phyloP scores from a whole-genome alignment of 1,140 invertebrate genomes.

The Euglossa dilemma region DNA sequence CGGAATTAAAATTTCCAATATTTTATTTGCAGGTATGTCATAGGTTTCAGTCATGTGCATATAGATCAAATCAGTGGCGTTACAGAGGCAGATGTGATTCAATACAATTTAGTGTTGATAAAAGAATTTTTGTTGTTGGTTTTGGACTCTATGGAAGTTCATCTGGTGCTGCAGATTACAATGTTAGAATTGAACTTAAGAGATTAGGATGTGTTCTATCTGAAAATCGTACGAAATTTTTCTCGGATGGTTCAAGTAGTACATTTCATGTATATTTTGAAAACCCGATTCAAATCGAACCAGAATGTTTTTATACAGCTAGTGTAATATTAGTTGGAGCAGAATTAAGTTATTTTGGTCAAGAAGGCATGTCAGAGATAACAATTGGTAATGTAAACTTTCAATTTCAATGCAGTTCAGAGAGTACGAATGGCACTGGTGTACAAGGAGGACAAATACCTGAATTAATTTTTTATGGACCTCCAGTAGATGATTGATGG shows the following conservation, averaged over 20 bases:
- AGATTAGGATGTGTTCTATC: slow-evolving; percentile 92
- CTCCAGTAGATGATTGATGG: slow-evolving; percentile 84
- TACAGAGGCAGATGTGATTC: slow-evolving; percentile 95
- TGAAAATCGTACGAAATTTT: slow-evolving; percentile 95
- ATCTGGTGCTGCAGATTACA: slow-evolving; percentile 94
- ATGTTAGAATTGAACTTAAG: slow-evolving; percentile 95
- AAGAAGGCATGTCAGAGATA: slow-evolving; percentile 96
- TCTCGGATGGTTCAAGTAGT: slow-evolving; percentile 95
- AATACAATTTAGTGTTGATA: slow-evolving; percentile 96
- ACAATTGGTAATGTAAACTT: slow-evolving; percentile 94
- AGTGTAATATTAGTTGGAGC: slow-evolving; percentile 94
- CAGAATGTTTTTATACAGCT: slow-evolving; percentile 95
- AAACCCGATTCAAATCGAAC: slow-evolving; percentile 95
- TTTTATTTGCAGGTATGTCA: slow-evolving; percentile 89
- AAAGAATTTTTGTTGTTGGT: slow-evolving; percentile 95
- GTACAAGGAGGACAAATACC: slow-evolving; percentile 97
- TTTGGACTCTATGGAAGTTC: slow-evolving; percentile 96
- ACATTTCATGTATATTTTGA: slow-evolving; percentile 97
- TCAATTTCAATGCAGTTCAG: slow-evolving; percentile 96
- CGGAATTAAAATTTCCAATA: background rate
- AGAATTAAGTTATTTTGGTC: slow-evolving; percentile 97
- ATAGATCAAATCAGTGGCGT: slow-evolving; percentile 97
- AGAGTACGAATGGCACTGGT: slow-evolving; percentile 96
- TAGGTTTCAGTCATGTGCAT: slow-evolving; percentile 97
- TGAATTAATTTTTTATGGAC: slow-evolving; percentile 95